These are phyloP conservation scores for Morpho helenor DNA, from an alignment of 2,888 invertebrate species.

Conservation along the genomic window DNA sequence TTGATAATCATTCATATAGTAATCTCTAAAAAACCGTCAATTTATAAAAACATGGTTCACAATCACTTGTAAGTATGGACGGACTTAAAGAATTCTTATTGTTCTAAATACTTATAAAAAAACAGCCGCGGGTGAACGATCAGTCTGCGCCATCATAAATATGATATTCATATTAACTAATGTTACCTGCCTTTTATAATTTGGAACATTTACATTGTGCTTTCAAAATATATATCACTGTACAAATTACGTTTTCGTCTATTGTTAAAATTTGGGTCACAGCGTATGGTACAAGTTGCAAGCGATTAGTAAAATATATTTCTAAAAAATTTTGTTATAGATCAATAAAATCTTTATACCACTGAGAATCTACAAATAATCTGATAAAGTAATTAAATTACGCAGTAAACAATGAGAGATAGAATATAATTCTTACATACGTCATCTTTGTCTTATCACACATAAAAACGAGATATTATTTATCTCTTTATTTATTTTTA, in stretches of 20 bases:
- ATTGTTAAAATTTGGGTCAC: conserved; percentile 59
- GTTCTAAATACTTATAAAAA: neutral
- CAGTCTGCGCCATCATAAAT: conserved; percentile 45
- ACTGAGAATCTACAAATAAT: too few relatives aligned
- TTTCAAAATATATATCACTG: conserved; percentile 64
- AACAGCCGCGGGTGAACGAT: conserved; percentile 28
- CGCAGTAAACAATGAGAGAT: too few relatives aligned
- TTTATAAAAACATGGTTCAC: too few relatives aligned
- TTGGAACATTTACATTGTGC: conserved; percentile 62
- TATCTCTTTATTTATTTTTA: too few relatives aligned
- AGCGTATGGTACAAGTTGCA: conserved; percentile 36
- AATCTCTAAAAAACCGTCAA: too few relatives aligned
- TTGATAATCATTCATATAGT: too few relatives aligned
- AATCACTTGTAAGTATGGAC: neutral
- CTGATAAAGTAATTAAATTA: too few relatives aligned
- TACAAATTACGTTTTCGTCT: conserved; percentile 61
- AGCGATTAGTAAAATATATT: conserved; percentile 4
- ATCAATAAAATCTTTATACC: neutral
- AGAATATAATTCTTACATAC: too few relatives aligned
- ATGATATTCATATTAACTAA: conserved; percentile 65
- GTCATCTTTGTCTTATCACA: too few relatives aligned
- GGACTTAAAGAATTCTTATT: conserved; percentile 10
- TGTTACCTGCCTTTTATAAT: conserved; percentile 59
- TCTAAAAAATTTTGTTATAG: neutral
- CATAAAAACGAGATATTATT: too few relatives aligned